Evolutionary conservation across 2,113 vertebrate genomes (phyloP), one percentile per base, ranked within the genome.

Genomic region (Pelvicachromis taeniatus): DNA sequence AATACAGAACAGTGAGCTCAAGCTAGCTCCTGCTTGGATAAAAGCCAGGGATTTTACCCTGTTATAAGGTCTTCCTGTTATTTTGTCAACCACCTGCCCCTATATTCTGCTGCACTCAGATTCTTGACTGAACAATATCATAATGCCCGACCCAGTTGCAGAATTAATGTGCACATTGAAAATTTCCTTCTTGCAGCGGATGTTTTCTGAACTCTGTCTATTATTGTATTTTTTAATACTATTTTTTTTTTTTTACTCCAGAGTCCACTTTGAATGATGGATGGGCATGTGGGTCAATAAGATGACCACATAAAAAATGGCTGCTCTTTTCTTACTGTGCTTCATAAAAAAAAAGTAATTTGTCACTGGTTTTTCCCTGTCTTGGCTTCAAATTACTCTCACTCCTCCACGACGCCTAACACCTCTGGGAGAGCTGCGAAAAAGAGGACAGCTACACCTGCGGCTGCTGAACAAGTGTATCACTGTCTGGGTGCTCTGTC

Each of bases 401-500:
- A 93, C 93, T 95, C 85, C 91, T 93, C 78, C 88, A 33, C 80
- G 83, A 95, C 80, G 93, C 92, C 94, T 33, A 55, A 85, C 94
- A 95, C 95, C 95, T 96, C 94, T 95, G 95, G 92, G 85, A 96
- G 95, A 93, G 95, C 2, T 26, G 48, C 77, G 87, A 50, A 94
- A 96, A 96, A 94, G 94, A 93, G 95, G 93, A 93, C 95, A 96
- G 95, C 96, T 98, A 98, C 97, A 98, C 97, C 97, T 98, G 97
- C 94, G 97, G 97, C 96, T 95, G 96, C 96, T 94, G 97, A 98
- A 98, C 97, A 98, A 98, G 97, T 98, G 97, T 98, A 97, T 97
- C 97, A 97, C 96, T 97, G 97, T 97, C 96, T 97, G 68, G 85
- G 94, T 78, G 94, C 95, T 95, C 81, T 97, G 97, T 96, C 96